These are phyloP conservation scores for Porites rus DNA, from an alignment of 92 coral and sea anemone species.

Conservation along the genomic window DNA sequence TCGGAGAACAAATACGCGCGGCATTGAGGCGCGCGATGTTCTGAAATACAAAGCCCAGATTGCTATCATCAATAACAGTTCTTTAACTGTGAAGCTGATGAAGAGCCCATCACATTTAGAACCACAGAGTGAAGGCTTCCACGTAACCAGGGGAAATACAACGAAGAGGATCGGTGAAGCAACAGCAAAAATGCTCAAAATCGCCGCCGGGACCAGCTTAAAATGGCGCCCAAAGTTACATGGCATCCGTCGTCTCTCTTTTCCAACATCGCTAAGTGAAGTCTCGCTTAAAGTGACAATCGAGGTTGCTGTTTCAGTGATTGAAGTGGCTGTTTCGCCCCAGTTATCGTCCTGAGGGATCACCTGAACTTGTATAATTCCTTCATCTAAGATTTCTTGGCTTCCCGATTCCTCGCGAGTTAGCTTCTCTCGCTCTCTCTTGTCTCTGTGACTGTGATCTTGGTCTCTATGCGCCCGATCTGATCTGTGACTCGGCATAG, in stretches of 20 bases:
- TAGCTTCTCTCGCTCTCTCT: constrained; percentile 63
- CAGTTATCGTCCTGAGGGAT: constrained; percentile 99
- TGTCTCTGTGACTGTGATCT: constrained; percentile 33
- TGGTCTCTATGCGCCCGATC: constrained; percentile 74
- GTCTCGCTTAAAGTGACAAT: constrained; percentile 95
- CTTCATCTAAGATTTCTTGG: constrained; percentile 94
- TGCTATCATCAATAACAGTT: constrained; percentile 83
- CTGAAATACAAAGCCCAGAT: constrained; percentile 99
- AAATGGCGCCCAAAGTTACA: constrained; percentile 82
- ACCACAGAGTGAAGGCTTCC: constrained; percentile 84
- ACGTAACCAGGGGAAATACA: constrained; percentile 82
- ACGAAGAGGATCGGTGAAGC: constrained; percentile 91
- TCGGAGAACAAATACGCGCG: constrained; percentile 91
- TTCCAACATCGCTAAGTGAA: constrained; percentile 88
- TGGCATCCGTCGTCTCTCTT: constrained; percentile 77
- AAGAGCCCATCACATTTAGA: constrained; percentile 90
- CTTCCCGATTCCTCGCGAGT: constrained; percentile 68
- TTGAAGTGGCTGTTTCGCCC: constrained; percentile 99
- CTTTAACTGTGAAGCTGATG: constrained; percentile 94
- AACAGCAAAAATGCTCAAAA: constrained; percentile 81
- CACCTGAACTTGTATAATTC: constrained; percentile 98
- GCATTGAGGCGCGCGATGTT: constrained; percentile 87
- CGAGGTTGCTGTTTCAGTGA: constrained; percentile 98
- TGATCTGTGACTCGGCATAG: constrained; percentile 78
- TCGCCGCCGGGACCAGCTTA: constrained; percentile 74